These are phyloP conservation scores for Linnaemya vulpina DNA, from an alignment of 2,888 invertebrate genomes.

Conservation along the genomic window DNA sequence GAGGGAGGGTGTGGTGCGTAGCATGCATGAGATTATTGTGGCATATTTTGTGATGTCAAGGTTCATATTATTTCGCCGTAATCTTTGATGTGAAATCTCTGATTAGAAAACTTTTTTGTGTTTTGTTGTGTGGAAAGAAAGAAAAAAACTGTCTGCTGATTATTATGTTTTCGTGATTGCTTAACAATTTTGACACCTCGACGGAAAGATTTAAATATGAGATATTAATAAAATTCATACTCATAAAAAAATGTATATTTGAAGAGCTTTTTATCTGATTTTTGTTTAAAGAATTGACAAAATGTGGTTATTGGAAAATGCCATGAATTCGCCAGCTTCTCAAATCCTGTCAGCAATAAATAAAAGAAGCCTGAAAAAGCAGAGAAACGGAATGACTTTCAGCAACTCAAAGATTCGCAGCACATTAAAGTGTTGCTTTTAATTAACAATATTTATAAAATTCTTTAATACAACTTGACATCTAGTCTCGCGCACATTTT, in stretches of 20 bases:
- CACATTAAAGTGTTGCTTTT: no score
- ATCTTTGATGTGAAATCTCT: constrained; percentile 79
- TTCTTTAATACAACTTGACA: not conserved
- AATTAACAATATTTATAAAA: not conserved
- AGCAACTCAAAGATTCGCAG: no score
- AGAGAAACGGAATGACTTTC: no score
- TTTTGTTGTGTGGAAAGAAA: constrained; percentile 36
- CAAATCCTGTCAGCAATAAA: no score
- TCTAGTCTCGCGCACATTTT: not conserved
- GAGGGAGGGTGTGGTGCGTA: constrained; percentile 13
- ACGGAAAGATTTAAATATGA: constrained; percentile 62
- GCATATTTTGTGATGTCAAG: constrained; percentile 58
- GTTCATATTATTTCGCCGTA: constrained; percentile 70
- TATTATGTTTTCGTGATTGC: constrained; percentile 57
- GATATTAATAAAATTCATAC: constrained; percentile 42
- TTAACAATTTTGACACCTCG: constrained; percentile 68
- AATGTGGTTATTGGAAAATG: not conserved
- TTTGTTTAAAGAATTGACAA: not conserved
- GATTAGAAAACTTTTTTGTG: constrained; percentile 73
- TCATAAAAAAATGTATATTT: not conserved
- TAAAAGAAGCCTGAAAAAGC: no score
- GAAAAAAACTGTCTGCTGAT: constrained; percentile 46
- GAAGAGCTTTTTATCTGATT: not conserved
- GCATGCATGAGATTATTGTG: constrained; percentile 59
- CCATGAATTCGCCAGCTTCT: no score